These are phyloP conservation scores for Thinocorus orbignyianus DNA, from an alignment of 2,113 vertebrate genomes.

Conservation along the genomic window DNA sequence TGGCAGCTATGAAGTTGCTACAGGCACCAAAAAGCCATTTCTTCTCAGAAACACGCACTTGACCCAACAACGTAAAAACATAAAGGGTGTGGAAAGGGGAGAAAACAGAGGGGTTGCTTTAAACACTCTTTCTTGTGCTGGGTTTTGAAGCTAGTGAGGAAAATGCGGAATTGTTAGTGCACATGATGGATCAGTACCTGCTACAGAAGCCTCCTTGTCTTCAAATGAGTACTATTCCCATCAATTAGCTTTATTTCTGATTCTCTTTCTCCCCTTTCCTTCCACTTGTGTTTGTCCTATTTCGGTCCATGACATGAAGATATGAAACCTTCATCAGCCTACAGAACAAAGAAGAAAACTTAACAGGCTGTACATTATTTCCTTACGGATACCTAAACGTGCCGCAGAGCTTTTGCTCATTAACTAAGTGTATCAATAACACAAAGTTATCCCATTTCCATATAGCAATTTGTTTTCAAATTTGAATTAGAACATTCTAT, in stretches of 20 bases:
- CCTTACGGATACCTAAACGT: background rate
- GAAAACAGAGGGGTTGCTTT: background rate
- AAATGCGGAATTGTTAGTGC: rapidly evolving
- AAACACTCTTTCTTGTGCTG: background rate
- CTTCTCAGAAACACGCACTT: background rate
- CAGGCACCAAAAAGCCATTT: background rate
- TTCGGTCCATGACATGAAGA: background rate
- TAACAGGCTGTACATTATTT: background rate
- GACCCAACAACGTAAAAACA: background rate
- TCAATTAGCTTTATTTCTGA: background rate
- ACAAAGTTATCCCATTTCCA: background rate
- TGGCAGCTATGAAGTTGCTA: background rate
- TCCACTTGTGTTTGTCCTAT: background rate
- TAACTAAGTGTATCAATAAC: background rate
- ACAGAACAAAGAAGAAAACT: background rate
- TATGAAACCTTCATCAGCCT: background rate
- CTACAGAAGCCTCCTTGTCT: background rate
- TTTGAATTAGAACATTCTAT: background rate
- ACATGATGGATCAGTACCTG: background rate
- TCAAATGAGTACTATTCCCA: background rate
- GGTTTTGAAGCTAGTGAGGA: background rate
- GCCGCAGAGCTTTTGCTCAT: background rate
- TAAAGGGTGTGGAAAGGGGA: background rate
- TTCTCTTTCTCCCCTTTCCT: background rate
- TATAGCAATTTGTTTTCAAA: background rate